Percentiles rank a stretch among this genome's conserved stretches.
These are phyloP conservation scores for Dinocampus coccinellae DNA, from an alignment of 2,888 invertebrate species.

Conservation along the genomic window DNA sequence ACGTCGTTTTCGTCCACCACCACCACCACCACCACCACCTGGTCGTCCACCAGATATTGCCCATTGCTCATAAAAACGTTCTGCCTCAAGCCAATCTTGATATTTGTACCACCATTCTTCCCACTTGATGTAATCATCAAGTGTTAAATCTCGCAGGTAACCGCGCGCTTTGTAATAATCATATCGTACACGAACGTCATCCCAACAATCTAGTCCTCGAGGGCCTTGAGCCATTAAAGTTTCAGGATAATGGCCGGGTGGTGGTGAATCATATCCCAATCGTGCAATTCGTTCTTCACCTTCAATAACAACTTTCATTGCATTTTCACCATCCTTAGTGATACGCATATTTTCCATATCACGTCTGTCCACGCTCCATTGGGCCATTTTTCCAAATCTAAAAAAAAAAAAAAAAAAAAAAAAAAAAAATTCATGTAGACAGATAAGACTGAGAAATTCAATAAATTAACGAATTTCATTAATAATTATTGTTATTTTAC, in stretches of 20 bases:
- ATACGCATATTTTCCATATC: constrained; percentile 90
- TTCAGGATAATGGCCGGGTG: constrained; percentile 84
- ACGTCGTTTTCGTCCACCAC: constrained; percentile 65
- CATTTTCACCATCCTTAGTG: constrained; percentile 80
- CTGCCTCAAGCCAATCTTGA: constrained; percentile 91
- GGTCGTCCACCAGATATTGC: constrained; percentile 68
- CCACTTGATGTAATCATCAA: constrained; percentile 91
- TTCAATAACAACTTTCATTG: constrained; percentile 83
- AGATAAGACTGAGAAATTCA: no score
- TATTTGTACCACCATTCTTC: constrained; percentile 96
- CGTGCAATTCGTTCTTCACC: constrained; percentile 72
- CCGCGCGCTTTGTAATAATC: constrained; percentile 92
- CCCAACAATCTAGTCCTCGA: constrained; percentile 84
- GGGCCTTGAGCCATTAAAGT: constrained; percentile 82
- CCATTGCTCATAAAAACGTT: constrained; percentile 83
- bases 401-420: constrained; percentile 9
- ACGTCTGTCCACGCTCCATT: constrained; percentile 89
- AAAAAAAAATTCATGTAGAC: neutral
- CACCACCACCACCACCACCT: constrained; percentile 71
- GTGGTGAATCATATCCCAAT: constrained; percentile 73
- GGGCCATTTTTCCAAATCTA: constrained; percentile 91
- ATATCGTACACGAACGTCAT: constrained; percentile 88
- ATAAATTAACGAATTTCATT: no score
- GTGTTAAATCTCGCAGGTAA: constrained; percentile 82
- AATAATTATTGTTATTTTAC: constrained; percentile 44